A percentile compares a stretch with the other conserved stretches of the same genome.
phyloP scores from a whole-genome alignment of 2,113 vertebrate species.

The Tragelaphus buxtoni region DNA sequence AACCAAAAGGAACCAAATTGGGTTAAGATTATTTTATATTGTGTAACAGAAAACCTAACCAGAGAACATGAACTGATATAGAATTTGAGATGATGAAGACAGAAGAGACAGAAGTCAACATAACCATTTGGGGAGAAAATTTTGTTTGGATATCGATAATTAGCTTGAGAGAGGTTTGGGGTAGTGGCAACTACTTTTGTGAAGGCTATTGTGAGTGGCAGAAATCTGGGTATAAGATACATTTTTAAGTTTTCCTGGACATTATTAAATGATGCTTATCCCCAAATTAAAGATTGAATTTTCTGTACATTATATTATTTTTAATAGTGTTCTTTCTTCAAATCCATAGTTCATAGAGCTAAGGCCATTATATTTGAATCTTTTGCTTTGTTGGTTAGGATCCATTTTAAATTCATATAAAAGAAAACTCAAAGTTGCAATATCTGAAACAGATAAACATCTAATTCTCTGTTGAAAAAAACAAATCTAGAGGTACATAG shows the following conservation, averaged over 20 bases:
- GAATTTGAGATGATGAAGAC: neutral
- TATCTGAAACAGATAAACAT: neutral
- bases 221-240: neutral
- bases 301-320: neutral
- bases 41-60: neutral
- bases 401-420: neutral
- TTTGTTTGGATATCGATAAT: neutral
- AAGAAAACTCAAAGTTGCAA: neutral
- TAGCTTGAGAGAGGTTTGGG: neutral
- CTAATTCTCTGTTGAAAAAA: neutral
- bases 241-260: neutral
- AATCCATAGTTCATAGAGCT: neutral
- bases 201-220: neutral
- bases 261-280: neutral
- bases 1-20: neutral
- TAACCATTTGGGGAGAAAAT: neutral
- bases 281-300: neutral
- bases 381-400: neutral
- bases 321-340: neutral
- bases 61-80: neutral
- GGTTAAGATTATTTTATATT: neutral
- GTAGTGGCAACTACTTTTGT: neutral
- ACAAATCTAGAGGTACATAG: neutral
- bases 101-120: neutral
- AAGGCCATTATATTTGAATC: neutral